Base-by-base conservation (phyloP, 2,797 vertebrate genomes). In the Brachyrhaphis roseni region DNA sequence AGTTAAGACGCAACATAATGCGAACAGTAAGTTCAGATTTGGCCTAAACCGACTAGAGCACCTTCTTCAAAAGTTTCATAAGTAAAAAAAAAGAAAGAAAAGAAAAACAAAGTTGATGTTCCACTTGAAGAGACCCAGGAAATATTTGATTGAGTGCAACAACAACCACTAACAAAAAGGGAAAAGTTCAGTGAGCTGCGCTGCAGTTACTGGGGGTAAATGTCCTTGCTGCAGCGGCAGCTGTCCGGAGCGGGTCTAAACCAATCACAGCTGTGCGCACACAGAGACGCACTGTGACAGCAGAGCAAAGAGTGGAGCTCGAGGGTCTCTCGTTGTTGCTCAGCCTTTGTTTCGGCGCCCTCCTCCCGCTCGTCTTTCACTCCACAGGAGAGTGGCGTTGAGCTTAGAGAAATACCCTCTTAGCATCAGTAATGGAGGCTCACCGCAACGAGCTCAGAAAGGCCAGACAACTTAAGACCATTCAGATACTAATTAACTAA, bases 401-500 rank as follows among this genome's bases (percentile, higher is more conserved):
- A 71, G 87, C 84, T 85, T 45, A 88, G 75, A 88, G 80, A 86
- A 78, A 43, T 45, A 45, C 78, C 87, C 88, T 87, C 82, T 2
- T 62, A 85, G 88, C 91, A 91, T 93, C 92, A 92, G 93, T 93
- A 93, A 93, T 87, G 77, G 86, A 80, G 81, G 53, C 86, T 88
- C 84, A 20, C 86, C 72, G 88, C 87, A 74, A 55, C 6, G 20
- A 86, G 82, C 39, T 4, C 68, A 87, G 83, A 55, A 84, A 82
- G 59, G 84, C n/a, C 79, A 86, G 89, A 89, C 88, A 85, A 90
- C 89, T 88, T 92, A 83, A 90, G 91, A 82, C 92, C 86, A 90
- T 92, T 94, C 89, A 92, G 78, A 75, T 4, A 78, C 91, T 89
- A 92, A 94, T 93, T 91, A 93, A 92, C 91, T 91, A 92, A 93